phyloP scores from a whole-genome alignment of 2,888 invertebrate species.

The Coronaproctus castanopsis region DNA sequence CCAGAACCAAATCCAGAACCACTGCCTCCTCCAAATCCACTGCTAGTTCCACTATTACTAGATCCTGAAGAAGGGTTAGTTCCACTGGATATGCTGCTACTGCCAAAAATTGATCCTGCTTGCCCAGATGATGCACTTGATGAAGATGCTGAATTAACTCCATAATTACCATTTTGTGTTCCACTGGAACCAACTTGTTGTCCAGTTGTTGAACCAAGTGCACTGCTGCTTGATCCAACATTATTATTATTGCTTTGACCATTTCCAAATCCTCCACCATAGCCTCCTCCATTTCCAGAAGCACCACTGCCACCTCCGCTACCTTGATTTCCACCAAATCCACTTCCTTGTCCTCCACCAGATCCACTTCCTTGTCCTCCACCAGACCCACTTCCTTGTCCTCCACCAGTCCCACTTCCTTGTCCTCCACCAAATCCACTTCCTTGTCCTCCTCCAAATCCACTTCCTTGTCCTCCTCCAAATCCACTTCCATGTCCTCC shows the following conservation, averaged over 20 bases:
- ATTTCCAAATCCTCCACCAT: constrained; percentile 6
- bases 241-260: background rate
- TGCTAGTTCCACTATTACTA: constrained; percentile 6
- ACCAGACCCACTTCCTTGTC: constrained; percentile 5
- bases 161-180: background rate
- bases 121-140: background rate
- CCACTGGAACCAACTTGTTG: background rate
- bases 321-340: background rate
- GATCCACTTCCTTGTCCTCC: constrained; percentile 5
- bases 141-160: background rate
- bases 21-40: constrained; percentile 1
- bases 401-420: constrained; percentile 6
- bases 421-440: constrained; percentile 3
- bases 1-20: constrained; percentile 1
- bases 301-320: background rate
- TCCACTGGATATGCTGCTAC: background rate
- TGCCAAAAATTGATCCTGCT: background rate
- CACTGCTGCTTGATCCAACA: constrained; percentile 18
- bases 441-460: constrained; percentile 5
- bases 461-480: constrained; percentile 10
- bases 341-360: constrained; percentile 1
- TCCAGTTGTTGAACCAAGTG: constrained; percentile 23
- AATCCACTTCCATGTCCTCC: constrained; percentile 2
- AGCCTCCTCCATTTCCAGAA: constrained; percentile 1
- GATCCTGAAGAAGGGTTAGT: background rate